phyloP scores from a whole-genome alignment of 2,113 vertebrate genomes.

The Sitta europaea region DNA sequence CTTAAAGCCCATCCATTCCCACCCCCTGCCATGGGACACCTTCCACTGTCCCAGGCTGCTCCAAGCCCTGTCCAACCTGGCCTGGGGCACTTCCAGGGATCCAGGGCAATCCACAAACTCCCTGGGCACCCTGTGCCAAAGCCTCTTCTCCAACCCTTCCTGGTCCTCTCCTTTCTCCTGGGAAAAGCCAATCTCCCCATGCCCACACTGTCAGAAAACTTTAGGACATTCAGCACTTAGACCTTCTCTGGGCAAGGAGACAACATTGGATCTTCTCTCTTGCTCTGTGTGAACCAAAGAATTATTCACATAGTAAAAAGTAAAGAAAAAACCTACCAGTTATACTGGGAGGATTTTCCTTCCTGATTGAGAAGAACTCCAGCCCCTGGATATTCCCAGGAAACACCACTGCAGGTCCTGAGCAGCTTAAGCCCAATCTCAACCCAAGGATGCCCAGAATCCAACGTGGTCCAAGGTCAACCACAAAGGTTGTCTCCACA shows the following conservation, averaged over 20 bases:
- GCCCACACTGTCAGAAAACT: not conserved
- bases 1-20: fast-evolving
- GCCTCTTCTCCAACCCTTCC: not conserved
- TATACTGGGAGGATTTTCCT: not conserved
- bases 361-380: not conserved
- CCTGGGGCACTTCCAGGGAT: not conserved
- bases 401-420: not conserved
- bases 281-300: not conserved
- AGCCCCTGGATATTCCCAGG: not conserved
- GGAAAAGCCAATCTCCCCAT: not conserved
- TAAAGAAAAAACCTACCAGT: not conserved
- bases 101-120: not conserved
- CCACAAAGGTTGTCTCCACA: not conserved
- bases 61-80: not conserved
- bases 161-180: not conserved
- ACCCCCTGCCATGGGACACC: not conserved
- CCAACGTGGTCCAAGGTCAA: not conserved
- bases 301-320: not conserved
- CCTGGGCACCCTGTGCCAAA: not conserved
- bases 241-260: not conserved
- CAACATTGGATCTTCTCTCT: not conserved
- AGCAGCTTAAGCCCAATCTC: not conserved
- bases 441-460: not conserved
- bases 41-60: fast-evolving
- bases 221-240: not conserved